These are phyloP conservation scores for Cryptotermes secundus DNA, from an alignment of 1,140 invertebrate genomes.

Conservation along the genomic window DNA sequence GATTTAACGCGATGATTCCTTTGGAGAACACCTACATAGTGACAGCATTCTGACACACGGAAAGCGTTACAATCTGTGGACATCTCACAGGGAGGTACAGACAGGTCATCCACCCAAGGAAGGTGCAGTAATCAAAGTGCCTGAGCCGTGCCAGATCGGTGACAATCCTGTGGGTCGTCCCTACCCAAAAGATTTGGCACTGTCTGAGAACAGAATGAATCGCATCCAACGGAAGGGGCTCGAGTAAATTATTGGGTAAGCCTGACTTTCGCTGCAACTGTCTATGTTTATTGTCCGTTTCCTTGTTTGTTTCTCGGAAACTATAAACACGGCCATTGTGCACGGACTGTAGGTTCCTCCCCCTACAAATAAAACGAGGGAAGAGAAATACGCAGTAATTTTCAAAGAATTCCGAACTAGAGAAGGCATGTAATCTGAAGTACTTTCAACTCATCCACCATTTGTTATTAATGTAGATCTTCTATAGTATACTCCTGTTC, in stretches of 20 bases:
- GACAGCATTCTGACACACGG: neutral
- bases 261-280: too few relatives aligned
- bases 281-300: too few relatives aligned
- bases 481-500: too few relatives aligned
- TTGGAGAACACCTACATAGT: neutral
- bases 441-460: too few relatives aligned
- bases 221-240: neutral
- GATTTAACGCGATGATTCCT: neutral
- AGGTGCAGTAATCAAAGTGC: neutral
- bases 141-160: neutral
- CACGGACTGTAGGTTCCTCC: too few relatives aligned
- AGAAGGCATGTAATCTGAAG: too few relatives aligned
- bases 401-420: too few relatives aligned
- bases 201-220: neutral
- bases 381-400: too few relatives aligned
- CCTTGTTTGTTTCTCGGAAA: too few relatives aligned
- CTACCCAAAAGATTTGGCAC: neutral
- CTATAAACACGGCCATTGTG: too few relatives aligned
- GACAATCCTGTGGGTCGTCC: neutral
- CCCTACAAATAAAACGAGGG: too few relatives aligned
- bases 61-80: neutral
- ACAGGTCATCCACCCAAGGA: neutral
- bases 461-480: too few relatives aligned
- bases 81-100: neutral
- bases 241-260: neutral